Base-by-base conservation (phyloP, 2,888 invertebrate species). In the Esperia sulphurella region DNA sequence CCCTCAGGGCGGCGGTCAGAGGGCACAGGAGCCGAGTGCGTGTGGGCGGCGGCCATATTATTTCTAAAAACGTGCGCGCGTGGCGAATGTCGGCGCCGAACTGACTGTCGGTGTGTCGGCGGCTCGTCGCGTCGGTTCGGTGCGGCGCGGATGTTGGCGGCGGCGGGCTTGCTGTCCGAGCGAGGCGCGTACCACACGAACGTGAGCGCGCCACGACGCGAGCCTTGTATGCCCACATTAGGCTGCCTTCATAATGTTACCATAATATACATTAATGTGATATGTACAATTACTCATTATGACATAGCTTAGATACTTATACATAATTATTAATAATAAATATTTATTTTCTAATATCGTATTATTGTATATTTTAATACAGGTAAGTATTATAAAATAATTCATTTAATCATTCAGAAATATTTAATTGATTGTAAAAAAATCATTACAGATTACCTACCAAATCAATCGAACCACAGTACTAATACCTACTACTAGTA, bases 1-100 rank as follows among this genome's bases (percentile, higher is more conserved):
- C 90, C 90, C 78, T 88, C 91, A 59, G 86, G 75, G 68, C 88
- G 83, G 68, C 89, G 87, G 71, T 88, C 88, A 53, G 84, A 75
- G 71, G 85, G 79, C 68, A 80, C 83, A 72, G 87, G 77, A 78
- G 83, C 82, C 72, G 84, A 65, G 71, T 80, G 83, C 72, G 85
- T 79, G 78, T 84, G 83, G 79, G 87, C 84, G 68, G 87, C 83
- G 65, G 87, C 88, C 88, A 89, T 89, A 59, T 58, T 64, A 49
- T 59, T 52, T 4, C 46, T 57, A 46, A 54, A 58, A 59, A 84
- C 88, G 85, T 82, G 77, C 80, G 65, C 83, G 80, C 87, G 85
- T 76, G 80, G 73, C 79, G 83, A 76, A 74, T 71, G 79, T 76
- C 84, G 87, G 87, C 87, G 87, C 87, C 87, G 87, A 75, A 87